A percentile compares a stretch with the other conserved stretches of the same genome.
Evolutionary conservation across 1,140 invertebrate genomes (phyloP).

Genomic region (Armadillidium nasatum): DNA sequence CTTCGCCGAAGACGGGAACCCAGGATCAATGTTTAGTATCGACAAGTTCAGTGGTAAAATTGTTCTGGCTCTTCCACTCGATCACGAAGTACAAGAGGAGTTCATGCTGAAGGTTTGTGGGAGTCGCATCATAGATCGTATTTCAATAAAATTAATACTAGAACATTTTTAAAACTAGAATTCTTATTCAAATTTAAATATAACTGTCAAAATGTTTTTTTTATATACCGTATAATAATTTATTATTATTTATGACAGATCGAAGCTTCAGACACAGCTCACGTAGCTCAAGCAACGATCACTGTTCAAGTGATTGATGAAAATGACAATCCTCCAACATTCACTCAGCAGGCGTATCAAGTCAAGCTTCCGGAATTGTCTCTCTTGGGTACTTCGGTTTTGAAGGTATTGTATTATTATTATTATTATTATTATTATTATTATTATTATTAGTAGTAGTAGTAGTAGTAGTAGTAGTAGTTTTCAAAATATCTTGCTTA

Average conservation of each 20-base stretch:
- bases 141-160: too few relatives aligned
- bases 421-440: too few relatives aligned
- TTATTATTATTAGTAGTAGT: too few relatives aligned
- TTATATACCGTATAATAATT: too few relatives aligned
- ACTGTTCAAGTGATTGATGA: slow-evolving; percentile 78
- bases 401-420: not conserved
- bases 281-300: slow-evolving; percentile 71
- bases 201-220: too few relatives aligned
- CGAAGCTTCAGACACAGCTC: slow-evolving; percentile 73
- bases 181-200: too few relatives aligned
- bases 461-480: too few relatives aligned
- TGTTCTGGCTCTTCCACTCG: slow-evolving; percentile 65
- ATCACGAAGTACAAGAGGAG: slow-evolving; percentile 67
- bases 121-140: too few relatives aligned
- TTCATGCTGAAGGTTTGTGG: slow-evolving; percentile 63
- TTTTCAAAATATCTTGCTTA: too few relatives aligned
- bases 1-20: slow-evolving; percentile 58
- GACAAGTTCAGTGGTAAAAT: slow-evolving; percentile 85
- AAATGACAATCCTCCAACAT: slow-evolving; percentile 85
- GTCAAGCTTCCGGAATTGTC: slow-evolving; percentile 56
- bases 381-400: slow-evolving; percentile 56
- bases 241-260: too few relatives aligned
- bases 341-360: slow-evolving; percentile 73
- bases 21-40: slow-evolving; percentile 67
- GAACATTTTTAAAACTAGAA: too few relatives aligned